A percentile compares a stretch with the other conserved stretches of the same genome.
Conservation (phyloP, 2,797 vertebrate species). For the Microcaecilia unicolor region DNA sequence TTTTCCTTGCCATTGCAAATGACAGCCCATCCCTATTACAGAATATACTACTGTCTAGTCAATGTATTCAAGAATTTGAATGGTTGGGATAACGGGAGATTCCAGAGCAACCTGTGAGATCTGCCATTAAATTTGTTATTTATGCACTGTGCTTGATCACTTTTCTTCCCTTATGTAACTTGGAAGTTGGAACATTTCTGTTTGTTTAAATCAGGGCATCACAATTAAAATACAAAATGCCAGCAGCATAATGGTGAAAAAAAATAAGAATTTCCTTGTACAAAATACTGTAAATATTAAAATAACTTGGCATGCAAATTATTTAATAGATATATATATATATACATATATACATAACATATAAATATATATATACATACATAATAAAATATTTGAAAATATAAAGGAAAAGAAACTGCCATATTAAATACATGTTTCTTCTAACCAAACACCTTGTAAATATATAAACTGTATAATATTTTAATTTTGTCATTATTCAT, state of each 20-base stretch:
- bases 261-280: conserved; percentile 47
- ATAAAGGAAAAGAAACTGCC: conserved; percentile 49
- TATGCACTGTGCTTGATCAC: too few relatives aligned
- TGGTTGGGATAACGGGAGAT: too few relatives aligned
- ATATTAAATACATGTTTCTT: conserved; percentile 60
- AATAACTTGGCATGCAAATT: conserved; percentile 75
- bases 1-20: too few relatives aligned
- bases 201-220: conserved; percentile 16
- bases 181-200: conserved; percentile 25
- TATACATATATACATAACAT: too few relatives aligned
- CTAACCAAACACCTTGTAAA: conserved; percentile 77
- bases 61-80: too few relatives aligned
- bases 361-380: conserved; percentile 1
- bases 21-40: too few relatives aligned
- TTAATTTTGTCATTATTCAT: conserved; percentile 79
- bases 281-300: conserved; percentile 58
- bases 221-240: conserved; percentile 29
- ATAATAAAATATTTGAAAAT: conserved; percentile 13
- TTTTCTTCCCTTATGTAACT: too few relatives aligned
- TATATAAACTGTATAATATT: conserved; percentile 81
- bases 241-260: conserved; percentile 30
- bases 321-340: conserved; percentile 29
- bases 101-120: too few relatives aligned
- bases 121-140: too few relatives aligned
- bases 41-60: too few relatives aligned